These are phyloP conservation scores for Phragmatobia fuliginosa DNA, from an alignment of 2,888 invertebrate genomes.

Conservation along the genomic window DNA sequence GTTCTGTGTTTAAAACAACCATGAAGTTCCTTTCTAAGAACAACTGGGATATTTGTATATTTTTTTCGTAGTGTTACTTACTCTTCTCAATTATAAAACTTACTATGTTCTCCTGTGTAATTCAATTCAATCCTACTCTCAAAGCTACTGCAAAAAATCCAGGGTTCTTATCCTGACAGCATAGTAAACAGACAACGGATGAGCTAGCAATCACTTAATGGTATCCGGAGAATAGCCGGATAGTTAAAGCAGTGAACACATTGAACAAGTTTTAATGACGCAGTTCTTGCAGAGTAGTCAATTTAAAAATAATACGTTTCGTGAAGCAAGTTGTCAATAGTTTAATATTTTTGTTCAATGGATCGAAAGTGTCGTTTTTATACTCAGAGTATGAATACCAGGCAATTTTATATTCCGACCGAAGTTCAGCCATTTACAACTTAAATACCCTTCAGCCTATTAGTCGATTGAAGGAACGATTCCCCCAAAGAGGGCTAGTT, in stretches of 20 bases:
- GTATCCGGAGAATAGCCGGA: constrained; percentile 35
- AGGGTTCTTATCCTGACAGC: constrained; percentile 43
- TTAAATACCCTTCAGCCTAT: too few relatives aligned
- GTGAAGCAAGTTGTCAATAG: too few relatives aligned
- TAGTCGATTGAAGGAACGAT: too few relatives aligned
- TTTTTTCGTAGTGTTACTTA: not conserved
- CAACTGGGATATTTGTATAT: too few relatives aligned
- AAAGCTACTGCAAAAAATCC: constrained; percentile 11
- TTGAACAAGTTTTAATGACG: not conserved
- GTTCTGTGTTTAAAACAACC: too few relatives aligned
- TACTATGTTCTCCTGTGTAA: constrained; percentile 3
- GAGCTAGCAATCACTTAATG: constrained; percentile 63
- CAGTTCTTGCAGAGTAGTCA: not conserved
- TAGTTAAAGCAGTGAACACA: constrained; percentile 10
- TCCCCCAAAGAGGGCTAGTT: too few relatives aligned
- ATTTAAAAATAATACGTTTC: too few relatives aligned
- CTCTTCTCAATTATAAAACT: not conserved
- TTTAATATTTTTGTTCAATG: too few relatives aligned
- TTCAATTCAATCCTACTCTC: constrained; percentile 4
- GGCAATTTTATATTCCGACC: not conserved
- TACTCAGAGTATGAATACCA: too few relatives aligned
- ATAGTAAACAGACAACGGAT: constrained; percentile 51
- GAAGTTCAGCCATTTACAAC: not conserved
- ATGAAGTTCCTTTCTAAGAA: too few relatives aligned
- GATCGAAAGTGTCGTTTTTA: too few relatives aligned